A percentile compares a stretch with the other conserved stretches of the same genome.
Conservation (phyloP, 2,797 vertebrate species). For the Tapirus indicus region DNA sequence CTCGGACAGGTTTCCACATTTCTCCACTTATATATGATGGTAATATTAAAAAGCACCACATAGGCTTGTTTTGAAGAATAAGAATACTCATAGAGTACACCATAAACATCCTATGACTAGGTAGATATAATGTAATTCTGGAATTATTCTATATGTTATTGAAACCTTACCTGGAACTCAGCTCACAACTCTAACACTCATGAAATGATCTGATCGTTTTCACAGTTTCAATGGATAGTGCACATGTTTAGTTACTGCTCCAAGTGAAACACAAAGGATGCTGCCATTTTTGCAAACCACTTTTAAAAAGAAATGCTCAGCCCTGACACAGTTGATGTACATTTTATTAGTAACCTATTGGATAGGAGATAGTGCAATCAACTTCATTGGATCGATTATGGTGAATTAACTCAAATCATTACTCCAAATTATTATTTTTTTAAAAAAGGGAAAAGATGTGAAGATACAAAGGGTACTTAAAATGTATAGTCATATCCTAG, state of each 20-base stretch:
- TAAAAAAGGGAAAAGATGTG: background rate
- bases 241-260: background rate
- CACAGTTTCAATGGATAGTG: background rate
- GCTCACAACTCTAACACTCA: background rate
- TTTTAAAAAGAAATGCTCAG: background rate
- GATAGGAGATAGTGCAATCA: background rate
- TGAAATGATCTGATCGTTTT: conserved; percentile 26
- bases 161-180: background rate
- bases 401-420: background rate
- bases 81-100: background rate
- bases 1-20: background rate
- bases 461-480: background rate
- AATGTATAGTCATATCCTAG: background rate
- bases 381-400: background rate
- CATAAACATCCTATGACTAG: background rate
- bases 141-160: background rate
- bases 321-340: background rate
- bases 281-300: background rate
- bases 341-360: background rate
- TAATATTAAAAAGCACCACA: background rate
- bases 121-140: background rate
- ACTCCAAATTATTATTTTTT: background rate
- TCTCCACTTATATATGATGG: background rate
- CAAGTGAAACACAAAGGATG: background rate
- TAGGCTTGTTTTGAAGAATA: background rate